Evolutionary conservation across 64 coral and sea anemone species (phyloP), one percentile per base, ranked within the genome.

Genomic region (Dendronephthya gigantea): DNA sequence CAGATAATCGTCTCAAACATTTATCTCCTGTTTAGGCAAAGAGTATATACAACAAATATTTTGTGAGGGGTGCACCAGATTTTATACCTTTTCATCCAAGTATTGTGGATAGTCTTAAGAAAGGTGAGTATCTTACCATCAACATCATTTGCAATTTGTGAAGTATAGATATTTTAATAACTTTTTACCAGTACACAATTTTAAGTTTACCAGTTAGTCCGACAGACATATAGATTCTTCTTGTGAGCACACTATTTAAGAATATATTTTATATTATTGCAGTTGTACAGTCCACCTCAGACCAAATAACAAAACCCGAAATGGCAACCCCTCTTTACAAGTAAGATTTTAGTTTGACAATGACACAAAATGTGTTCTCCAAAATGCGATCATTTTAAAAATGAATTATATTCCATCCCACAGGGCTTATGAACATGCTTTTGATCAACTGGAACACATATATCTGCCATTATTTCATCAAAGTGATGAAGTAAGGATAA

Each of bases 41-140:
- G 36, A 79, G 30, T 35, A 79, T 79, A 34, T 79, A 79, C 72
- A 79, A 79, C 22, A 79, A 79, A 79, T 79, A 79, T 35, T 79
- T 79, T 79, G 72, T 79, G 72, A 79, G 29, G 36, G 72, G 72
- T 35, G 72, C 72, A 15, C 36, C 72, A 36, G 72, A 79, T 34
- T 79, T 79, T 79, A 39, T 79, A 79, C 72, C 72, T 35, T 79
- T 79, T 34, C 30, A 79, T 16, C 2, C 34, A 28, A 17, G 15
- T 39, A 79, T 79, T 79, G 72, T 35, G 19, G 28, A 34, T 12
- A 36, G 72, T 79, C 72, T 79, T 5, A 79, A 34, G 32, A 79
- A 35, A 79, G 72, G 72, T 79, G 17, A 0, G 30, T 10, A 36
- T 79, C n/a, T n/a, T n/a, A n/a, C n/a, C n/a, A n/a, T n/a, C n/a